Evolutionary conservation across 2,888 invertebrate genomes (phyloP), one percentile per base, ranked within the genome.

Genomic region (Agonopterix arenella): DNA sequence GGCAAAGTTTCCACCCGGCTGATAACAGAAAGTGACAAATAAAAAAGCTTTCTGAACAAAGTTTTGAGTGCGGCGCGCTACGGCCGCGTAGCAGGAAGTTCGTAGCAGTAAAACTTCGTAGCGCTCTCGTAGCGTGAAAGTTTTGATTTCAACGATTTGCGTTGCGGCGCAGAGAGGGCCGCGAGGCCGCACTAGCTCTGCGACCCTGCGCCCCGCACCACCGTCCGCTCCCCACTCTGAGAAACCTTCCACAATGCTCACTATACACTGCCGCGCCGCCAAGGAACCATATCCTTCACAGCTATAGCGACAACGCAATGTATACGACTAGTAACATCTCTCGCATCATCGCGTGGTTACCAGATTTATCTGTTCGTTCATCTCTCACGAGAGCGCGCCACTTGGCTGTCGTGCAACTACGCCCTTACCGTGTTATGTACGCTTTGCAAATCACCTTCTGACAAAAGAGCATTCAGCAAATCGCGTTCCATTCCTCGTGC

Each of bases 111-210:
- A 88, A 89, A 89, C 88, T 88, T 88, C 84, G 89, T 89, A 89
- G 86, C 86, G 84, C 80, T 82, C 80, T 78, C 84, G 88, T 85
- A 86, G 88, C 86, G 89, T 85, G 89, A 89, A 89, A 89, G 88
- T 89, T 88, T 88, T 89, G 88, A 89, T 88, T 89, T 86, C 89
- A 85, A 89, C 88, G 86, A 89, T 88, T 88, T 88, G 86, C 80
- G 84, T 85, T 86, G 84, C 78, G 83, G 85, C 73, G 74, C 77
- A 80, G 76, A 78, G 80, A 83, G 80, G 83, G 79, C 84, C 80
- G 80, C 75, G 80, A 83, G 81, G 79, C 82, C 83, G 81, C 72
- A 71, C 79, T 84, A 79, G 80, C 79, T 76, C 66, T 66, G 76
- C 76, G 76, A 77, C 83, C 85, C 82, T 73, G 76, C 70, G 60